phyloP scores from a whole-genome alignment of 2,797 vertebrate species.

The Muscicapa striata region DNA sequence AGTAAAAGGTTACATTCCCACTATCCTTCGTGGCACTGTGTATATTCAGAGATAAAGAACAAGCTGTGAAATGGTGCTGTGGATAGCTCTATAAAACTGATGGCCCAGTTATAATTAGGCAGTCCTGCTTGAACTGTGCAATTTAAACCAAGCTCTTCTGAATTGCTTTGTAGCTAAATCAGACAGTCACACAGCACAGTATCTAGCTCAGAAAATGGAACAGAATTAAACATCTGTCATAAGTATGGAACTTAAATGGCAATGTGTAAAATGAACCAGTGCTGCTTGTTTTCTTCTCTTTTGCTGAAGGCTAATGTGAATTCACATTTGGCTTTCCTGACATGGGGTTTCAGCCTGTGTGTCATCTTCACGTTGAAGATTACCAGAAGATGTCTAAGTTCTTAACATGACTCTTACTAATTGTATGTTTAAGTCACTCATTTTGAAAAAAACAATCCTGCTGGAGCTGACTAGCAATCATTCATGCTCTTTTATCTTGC shows the following conservation, averaged over 20 bases:
- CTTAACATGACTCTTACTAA: not conserved
- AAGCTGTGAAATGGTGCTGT: not conserved
- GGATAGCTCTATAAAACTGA: conserved; percentile 47
- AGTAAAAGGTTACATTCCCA: not conserved
- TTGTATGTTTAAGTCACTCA: not conserved
- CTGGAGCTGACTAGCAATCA: not conserved
- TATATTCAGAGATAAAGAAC: not conserved
- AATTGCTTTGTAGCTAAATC: not conserved
- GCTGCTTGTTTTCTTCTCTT: not conserved
- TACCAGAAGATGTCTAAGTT: not conserved
- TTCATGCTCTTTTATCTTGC: not conserved
- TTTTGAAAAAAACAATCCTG: not conserved
- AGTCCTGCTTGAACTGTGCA: conserved; percentile 5
- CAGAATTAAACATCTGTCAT: conserved; percentile 32
- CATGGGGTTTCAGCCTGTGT: not conserved
- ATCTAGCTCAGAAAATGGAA: conserved; percentile 24
- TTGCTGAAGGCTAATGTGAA: not conserved
- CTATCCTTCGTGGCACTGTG: not conserved
- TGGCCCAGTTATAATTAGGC: conserved; percentile 46
- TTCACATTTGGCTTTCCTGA: not conserved
- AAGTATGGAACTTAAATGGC: not conserved
- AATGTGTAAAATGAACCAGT: not conserved
- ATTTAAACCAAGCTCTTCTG: conserved; percentile 58
- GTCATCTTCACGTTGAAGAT: not conserved
- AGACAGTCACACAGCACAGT: conserved; percentile 29